These are phyloP conservation scores for Setophaga coronata DNA, from an alignment of 2,113 vertebrate genomes.

Conservation along the genomic window DNA sequence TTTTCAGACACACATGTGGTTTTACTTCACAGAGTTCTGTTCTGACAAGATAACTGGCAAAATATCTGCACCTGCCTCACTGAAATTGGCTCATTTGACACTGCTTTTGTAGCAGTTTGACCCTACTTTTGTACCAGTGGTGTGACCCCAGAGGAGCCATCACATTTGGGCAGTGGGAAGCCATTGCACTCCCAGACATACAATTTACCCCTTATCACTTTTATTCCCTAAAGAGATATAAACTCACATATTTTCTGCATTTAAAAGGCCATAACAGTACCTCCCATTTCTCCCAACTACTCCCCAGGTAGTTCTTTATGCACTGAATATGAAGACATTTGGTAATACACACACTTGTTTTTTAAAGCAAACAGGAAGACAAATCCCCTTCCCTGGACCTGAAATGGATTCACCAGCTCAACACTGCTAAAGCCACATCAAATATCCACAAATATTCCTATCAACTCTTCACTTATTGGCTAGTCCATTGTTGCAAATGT, in stretches of 20 bases:
- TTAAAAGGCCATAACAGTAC: neutral
- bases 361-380: neutral
- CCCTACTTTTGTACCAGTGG: neutral
- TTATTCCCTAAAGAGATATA: neutral
- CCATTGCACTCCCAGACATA: neutral
- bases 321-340: neutral
- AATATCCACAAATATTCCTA: neutral
- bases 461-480: constrained; percentile 3
- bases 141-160: neutral
- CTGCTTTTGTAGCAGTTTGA: neutral
- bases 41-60: neutral
- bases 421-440: neutral
- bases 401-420: neutral
- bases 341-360: neutral
- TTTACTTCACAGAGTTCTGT: neutral
- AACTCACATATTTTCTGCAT: neutral
- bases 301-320: neutral
- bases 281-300: neutral
- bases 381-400: neutral
- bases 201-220: neutral
- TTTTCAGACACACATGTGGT: accelerated
- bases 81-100: neutral
- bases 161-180: neutral
- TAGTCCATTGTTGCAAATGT: neutral
- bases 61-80: neutral